Evolutionary conservation across 2,113 vertebrate genomes (phyloP).

Genomic region (Circaetus cinerascens): DNA sequence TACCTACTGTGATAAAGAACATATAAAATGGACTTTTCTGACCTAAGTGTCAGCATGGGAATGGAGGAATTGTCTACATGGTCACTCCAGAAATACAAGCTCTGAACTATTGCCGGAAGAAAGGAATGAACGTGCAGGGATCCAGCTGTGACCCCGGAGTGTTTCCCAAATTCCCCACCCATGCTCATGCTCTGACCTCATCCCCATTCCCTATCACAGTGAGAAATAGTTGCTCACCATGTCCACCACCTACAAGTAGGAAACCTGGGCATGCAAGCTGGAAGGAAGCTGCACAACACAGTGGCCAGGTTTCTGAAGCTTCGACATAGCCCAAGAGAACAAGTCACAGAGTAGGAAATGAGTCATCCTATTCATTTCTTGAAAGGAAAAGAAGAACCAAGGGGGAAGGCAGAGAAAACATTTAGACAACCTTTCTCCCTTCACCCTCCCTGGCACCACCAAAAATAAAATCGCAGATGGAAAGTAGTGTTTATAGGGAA

Average conservation of each 20-base stretch:
- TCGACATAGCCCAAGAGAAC: not conserved
- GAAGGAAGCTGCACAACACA: constrained; percentile 8
- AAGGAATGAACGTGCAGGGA: not conserved
- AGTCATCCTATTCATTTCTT: constrained; percentile 2
- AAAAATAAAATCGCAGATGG: constrained; percentile 17
- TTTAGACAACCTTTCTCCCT: not conserved
- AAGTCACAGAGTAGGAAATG: constrained; percentile 1
- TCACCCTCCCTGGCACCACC: not conserved
- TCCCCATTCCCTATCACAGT: not conserved
- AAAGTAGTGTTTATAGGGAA: constrained; percentile 38
- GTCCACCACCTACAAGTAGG: not conserved
- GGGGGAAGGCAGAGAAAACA: not conserved
- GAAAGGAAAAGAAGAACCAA: constrained; percentile 25
- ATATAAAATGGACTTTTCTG: not conserved
- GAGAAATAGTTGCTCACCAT: not conserved
- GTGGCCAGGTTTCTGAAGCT: not conserved
- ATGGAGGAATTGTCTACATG: not conserved
- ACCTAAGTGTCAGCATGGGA: not conserved
- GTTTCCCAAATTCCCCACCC: not conserved
- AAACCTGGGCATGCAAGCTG: constrained; percentile 7
- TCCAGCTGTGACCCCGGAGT: not conserved
- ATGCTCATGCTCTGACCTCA: not conserved
- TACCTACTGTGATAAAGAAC: not conserved
- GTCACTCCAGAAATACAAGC: not conserved
- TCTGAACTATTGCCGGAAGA: not conserved